Base-by-base conservation (phyloP, 2,797 vertebrate genomes). In the Tapirus indicus region DNA sequence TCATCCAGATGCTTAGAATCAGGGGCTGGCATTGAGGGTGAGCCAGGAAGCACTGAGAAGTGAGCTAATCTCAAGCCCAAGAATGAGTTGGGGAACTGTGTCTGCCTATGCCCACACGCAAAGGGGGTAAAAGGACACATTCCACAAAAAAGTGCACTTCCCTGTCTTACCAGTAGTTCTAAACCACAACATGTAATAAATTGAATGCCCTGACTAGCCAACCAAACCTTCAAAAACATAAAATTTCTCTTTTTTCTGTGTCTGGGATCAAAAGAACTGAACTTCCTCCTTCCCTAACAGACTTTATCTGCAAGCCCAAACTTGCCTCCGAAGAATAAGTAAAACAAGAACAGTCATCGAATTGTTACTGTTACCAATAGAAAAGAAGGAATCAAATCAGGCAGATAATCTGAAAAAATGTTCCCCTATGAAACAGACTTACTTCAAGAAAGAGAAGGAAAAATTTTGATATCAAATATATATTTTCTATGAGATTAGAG, bases 401-500 rank as follows among this genome's bases (percentile, higher is more conserved):
- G 68, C 52, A 72, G 52, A 87, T 18, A 85, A 88, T 20, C 14
- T 66, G 56, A 78, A 94, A 20, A 93, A 72, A 85, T 85, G 38
- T 71, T 94, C 47, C 41, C 66, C 80, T 80, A 44, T 41, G 25
- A 92, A 72, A 89, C 25, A 97, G 44, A 87, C 16, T 89, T 52
- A 75, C 21, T 64, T 38, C 16, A 77, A 92, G 69, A 96, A 82
- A 75, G 29, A 93, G 32, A 96, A 94, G 44, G 83, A 91, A 91
- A 91, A 78, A 32, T 6, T 41, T 69, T 88, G 20, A 82, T 58
- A 82, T 49, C 62, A 75, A 79, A 93, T 96, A 79, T 60, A 27
- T 93, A 88, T 94, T 96, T 97, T 96, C 75, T 62, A 60, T 38
- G 41, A 90, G 66, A 89, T 89, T 97, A 92, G 72, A 91, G 68